Evolutionary conservation across 2,888 invertebrate genomes (phyloP), one percentile per base, ranked within the genome.

Genomic region (Cataglyphis rosenhaueri): DNA sequence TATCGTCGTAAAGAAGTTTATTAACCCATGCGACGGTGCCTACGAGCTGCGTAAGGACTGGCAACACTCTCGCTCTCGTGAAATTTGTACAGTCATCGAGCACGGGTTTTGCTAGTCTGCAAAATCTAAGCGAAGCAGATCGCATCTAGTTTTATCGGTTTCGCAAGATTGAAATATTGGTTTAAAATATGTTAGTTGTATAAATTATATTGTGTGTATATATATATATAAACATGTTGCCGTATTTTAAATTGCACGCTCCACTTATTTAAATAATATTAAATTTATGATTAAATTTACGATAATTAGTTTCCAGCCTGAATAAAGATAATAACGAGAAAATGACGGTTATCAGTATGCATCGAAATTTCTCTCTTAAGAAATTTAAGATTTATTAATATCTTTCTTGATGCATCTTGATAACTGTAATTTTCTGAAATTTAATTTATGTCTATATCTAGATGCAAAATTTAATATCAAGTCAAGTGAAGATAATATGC

Each of bases 1-100:
- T 79, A 81, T 81, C 81, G 62, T 32, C 38, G 59, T 81, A 82
- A 81, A 52, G 52, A 81, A 82, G 76, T 81, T 79, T 79, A 81
- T 79, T 81, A 79, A 82, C 62, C 71, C 38, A 61, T 61, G 41
- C 41, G 41, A 44, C 38, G 32, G 57, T 82, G 62, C 35, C 41
- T 38, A 52, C 62, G 82, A 61, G 41, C 78, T 32, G 52, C 32
- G 32, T 57, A 79, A 32, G 48, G 52, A 68, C 48, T 68, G 29
- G 29, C 68, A n/a, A 9, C n/a, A 9, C n/a, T 21, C 68, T 18
- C 32, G 32, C 44, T 29, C 75, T 48, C 38, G 68, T 9, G 64
- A 76, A 44, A 76, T 73, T 81, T 81, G 44, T 71, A 61, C 29
- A 44, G 71, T 71, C 55, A 38, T 62, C 57, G 55, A 12, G 41